Conservation (phyloP, 2,113 vertebrate species). For the Ptilonorhynchus violaceus region DNA sequence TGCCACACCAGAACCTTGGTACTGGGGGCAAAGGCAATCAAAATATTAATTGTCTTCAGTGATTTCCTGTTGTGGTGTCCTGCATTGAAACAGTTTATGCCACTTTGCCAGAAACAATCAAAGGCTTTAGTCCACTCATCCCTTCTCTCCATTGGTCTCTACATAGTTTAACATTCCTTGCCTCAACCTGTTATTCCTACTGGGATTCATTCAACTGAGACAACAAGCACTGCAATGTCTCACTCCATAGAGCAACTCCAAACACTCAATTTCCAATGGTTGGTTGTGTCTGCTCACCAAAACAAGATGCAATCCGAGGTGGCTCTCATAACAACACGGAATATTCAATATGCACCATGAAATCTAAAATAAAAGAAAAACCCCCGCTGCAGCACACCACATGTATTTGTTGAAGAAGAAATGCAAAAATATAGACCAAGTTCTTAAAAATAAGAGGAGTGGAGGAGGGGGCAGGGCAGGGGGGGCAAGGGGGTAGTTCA, state of each 20-base stretch:
- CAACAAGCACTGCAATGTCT: neutral
- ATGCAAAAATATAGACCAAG: neutral
- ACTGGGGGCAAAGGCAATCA: neutral
- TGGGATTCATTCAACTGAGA: neutral
- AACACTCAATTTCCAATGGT: neutral
- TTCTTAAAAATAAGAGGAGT: neutral
- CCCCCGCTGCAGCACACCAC: accelerated
- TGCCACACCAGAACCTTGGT: neutral
- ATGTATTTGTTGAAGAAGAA: neutral
- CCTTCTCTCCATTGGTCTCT: neutral
- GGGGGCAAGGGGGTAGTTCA: neutral
- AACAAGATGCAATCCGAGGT: neutral
- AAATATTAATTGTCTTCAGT: neutral
- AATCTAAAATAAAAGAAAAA: neutral
- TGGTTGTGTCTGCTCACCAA: neutral
- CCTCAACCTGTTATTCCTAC: neutral
- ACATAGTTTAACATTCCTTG: neutral
- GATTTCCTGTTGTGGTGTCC: neutral
- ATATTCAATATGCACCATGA: neutral
- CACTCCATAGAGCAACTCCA: neutral
- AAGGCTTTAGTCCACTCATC: neutral
- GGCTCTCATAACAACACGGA: neutral
- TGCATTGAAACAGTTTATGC: neutral
- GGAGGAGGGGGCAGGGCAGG: no score
- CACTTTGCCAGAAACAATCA: neutral